These are phyloP conservation scores for Sarcoramphus papa DNA, from an alignment of 2,797 vertebrate species.

Conservation along the genomic window DNA sequence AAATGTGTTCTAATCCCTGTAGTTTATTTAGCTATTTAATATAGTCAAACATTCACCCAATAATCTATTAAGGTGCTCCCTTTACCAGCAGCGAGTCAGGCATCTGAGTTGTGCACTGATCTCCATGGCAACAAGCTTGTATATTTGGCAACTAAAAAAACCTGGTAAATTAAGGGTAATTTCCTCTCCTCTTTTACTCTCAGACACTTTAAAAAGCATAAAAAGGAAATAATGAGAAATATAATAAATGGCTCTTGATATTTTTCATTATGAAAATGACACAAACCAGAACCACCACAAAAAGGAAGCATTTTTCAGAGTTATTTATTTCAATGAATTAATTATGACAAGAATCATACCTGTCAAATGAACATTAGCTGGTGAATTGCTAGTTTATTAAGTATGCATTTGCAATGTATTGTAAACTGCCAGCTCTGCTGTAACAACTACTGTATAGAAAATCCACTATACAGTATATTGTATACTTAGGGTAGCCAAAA, in stretches of 20 bases:
- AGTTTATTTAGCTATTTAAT: conserved; percentile 24
- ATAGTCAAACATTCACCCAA: neutral
- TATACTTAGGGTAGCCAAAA: neutral
- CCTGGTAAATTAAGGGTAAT: conserved; percentile 1
- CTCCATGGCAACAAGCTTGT: conserved; percentile 23
- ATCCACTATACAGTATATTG: neutral
- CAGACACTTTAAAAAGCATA: neutral
- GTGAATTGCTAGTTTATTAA: neutral
- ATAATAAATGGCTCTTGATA: neutral
- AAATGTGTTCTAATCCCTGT: neutral
- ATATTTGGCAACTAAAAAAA: conserved; percentile 19
- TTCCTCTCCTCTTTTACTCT: neutral
- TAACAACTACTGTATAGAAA: neutral
- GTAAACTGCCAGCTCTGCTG: neutral
- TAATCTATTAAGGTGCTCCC: neutral
- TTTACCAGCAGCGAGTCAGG: conserved; percentile 24
- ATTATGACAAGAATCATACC: neutral
- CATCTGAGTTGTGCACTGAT: neutral
- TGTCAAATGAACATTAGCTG: neutral
- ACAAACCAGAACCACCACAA: neutral
- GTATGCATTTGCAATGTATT: neutral
- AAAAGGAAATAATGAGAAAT: conserved; percentile 17
- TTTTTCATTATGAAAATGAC: neutral
- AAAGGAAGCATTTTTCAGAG: neutral
- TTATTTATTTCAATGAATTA: neutral